Percentiles rank a stretch among this genome's conserved stretches.
Conservation (phyloP, 2,113 vertebrate species). For the Polypterus bichir region DNA sequence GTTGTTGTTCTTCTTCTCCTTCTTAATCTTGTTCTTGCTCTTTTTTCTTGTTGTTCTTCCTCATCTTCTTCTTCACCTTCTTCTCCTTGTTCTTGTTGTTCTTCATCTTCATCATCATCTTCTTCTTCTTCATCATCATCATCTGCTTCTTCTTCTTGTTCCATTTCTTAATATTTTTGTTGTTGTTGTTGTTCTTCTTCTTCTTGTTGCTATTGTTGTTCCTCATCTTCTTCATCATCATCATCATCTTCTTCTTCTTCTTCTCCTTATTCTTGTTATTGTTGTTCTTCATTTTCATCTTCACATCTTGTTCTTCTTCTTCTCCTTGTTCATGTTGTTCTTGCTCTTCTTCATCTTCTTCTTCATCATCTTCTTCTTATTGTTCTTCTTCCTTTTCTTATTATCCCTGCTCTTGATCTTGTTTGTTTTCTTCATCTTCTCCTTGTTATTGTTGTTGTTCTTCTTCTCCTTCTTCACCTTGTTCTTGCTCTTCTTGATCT, state of each 20-base stretch:
- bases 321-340: no score
- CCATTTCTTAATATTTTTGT: not conserved
- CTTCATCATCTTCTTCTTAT: no score
- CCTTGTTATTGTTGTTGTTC: no score
- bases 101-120: not conserved
- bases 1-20: not conserved
- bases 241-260: not conserved
- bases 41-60: not conserved
- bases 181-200: not conserved
- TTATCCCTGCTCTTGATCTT: not conserved
- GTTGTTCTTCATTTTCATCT: not conserved
- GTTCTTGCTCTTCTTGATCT: not conserved
- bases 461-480: not conserved
- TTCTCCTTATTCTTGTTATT: not conserved
- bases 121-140: not conserved
- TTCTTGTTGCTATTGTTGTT: not conserved
- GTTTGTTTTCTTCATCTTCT: not conserved
- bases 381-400: not conserved
- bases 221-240: not conserved
- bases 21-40: not conserved
- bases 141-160: not conserved
- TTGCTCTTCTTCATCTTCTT: no score
- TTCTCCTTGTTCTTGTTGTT: not conserved
- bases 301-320: no score
- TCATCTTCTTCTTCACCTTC: not conserved